Evolutionary conservation across 2,888 invertebrate species (phyloP).

Genomic region (Cheilosia pagana): DNA sequence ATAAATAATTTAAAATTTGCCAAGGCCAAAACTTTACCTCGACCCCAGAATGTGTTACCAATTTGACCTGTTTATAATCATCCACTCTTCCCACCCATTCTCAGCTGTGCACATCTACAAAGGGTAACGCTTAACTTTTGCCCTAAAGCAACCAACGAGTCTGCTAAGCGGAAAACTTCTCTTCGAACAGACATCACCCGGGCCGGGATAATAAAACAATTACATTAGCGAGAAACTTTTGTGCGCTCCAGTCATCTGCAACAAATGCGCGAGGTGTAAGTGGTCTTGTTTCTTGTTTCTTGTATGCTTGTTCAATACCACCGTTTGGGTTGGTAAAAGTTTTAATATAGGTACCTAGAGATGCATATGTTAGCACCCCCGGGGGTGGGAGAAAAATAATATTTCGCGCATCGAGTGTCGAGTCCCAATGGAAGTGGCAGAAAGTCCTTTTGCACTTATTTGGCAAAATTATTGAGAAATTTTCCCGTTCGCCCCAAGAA

Average conservation of each 20-base stretch:
- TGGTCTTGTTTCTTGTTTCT: slow-evolving; percentile 7
- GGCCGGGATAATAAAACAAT: slow-evolving; percentile 33
- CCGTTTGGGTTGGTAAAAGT: slow-evolving; percentile 1
- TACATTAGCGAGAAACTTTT: slow-evolving; percentile 41
- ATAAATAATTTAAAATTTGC: too few species aligned
- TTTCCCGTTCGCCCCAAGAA: neutral
- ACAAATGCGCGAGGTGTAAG: slow-evolving; percentile 1
- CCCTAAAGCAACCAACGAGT: neutral
- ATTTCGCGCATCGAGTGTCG: neutral
- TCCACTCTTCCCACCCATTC: neutral
- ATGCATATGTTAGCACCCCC: slow-evolving; percentile 10
- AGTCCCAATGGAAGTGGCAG: neutral
- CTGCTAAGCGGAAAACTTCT: slow-evolving; percentile 17
- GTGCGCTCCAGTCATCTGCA: slow-evolving; percentile 2
- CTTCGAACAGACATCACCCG: slow-evolving; percentile 1
- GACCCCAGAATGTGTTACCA: neutral
- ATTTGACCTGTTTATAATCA: neutral
- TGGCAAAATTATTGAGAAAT: slow-evolving; percentile 37
- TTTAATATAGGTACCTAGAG: neutral
- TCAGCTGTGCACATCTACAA: neutral
- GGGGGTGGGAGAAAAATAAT: neutral
- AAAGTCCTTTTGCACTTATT: neutral
- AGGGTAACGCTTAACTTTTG: slow-evolving; percentile 14
- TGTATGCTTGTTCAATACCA: slow-evolving; percentile 9
- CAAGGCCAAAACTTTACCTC: neutral